Evolutionary conservation across 2,888 invertebrate species (phyloP), one percentile per base, ranked within the genome.

Genomic region (Drosophila demipolita): DNA sequence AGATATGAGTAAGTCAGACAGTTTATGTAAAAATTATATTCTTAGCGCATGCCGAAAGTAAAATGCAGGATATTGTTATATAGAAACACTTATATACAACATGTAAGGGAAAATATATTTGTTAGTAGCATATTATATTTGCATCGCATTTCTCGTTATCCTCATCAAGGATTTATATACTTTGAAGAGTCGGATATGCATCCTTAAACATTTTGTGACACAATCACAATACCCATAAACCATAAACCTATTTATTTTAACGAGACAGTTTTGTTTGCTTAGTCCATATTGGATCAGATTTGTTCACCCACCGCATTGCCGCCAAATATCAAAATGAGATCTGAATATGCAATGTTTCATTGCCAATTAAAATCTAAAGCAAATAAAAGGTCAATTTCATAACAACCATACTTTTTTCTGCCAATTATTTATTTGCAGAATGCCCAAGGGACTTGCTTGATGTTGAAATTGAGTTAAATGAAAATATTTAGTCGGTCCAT

Each of bases 321-420:
- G 8, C 6, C 7, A n/a, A 7, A 26, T 26, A 48, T 29, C 2
- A 38, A 48, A 67, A 35, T 29, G 36, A 61, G n/a, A 49, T 36
- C 29, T 58, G 15, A 23, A 70, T 64, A 42, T 63, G 52, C 70
- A 52, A 77, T 69, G 63, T 68, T 71, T 50, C 32, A 62, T 71
- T 73, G 73, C 66, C 79, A 75, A 79, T 85, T 89, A 73, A 72
- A 84, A 77, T 58, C 71, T 65, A 63, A 75, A 79, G 55, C 63
- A 64, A 88, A 80, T 72, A 68, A 75, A 75, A 77, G 66, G 65
- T 57, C 66, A 64, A 69, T 82, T 72, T 58, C 58, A 73, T 66
- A 80, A 67, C 75, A 72, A 69, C 70, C 68, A 72, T 53, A 33
- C 11, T 15, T 33, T 38, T 55, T n/a, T 4, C 17, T 36, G 7